These are phyloP conservation scores for Bimastos eiseni DNA, from an alignment of 2,888 invertebrate genomes.

Conservation along the genomic window DNA sequence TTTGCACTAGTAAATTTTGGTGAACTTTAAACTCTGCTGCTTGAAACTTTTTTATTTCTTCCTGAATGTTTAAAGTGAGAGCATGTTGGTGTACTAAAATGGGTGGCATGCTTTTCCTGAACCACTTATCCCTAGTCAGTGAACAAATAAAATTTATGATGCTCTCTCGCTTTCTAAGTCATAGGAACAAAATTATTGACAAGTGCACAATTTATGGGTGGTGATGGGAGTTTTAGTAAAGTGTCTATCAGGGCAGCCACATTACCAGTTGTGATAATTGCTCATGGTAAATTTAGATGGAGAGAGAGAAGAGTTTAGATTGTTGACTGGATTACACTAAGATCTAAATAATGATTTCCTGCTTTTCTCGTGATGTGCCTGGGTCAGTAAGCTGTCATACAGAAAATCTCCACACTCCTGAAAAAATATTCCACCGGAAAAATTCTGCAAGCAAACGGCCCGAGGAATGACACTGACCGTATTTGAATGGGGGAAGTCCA, in stretches of 20 bases:
- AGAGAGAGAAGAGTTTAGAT: background rate
- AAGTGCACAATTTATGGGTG: background rate
- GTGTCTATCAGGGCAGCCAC: background rate
- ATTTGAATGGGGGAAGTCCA: no score
- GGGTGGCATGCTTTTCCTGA: background rate
- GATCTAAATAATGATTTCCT: no score
- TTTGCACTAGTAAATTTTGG: background rate
- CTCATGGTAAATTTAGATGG: background rate
- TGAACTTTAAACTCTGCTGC: background rate
- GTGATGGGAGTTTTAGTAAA: background rate
- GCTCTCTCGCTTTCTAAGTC: background rate
- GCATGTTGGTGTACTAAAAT: background rate
- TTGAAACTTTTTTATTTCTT: background rate
- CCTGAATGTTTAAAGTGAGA: background rate
- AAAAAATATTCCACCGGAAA: no score
- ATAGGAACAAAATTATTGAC: background rate
- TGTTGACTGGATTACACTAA: background rate
- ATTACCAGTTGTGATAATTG: background rate
- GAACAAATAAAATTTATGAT: background rate
- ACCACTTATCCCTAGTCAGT: background rate
- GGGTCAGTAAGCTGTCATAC: background rate
- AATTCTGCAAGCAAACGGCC: no score
- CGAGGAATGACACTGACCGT: no score
- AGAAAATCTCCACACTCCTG: background rate
- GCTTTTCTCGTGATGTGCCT: background rate